phyloP scores from a whole-genome alignment of 2,888 invertebrate genomes.

The Hypena proboscidalis region DNA sequence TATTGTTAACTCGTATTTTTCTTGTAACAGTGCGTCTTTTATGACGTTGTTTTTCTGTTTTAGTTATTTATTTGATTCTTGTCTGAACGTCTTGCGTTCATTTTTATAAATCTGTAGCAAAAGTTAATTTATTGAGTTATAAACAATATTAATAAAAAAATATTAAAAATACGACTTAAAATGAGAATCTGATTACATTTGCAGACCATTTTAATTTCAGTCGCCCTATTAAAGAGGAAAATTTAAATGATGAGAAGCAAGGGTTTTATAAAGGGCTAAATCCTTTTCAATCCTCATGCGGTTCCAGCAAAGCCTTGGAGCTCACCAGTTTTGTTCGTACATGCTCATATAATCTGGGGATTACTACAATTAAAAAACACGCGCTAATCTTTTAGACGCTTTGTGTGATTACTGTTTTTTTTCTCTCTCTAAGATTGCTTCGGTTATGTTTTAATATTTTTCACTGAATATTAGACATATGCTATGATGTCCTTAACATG shows the following conservation, averaged over 20 bases:
- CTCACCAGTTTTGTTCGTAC: constrained; percentile 62
- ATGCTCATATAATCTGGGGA: constrained; percentile 63
- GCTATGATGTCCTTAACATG: too few species aligned
- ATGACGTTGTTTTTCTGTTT: too few species aligned
- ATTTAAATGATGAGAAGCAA: constrained; percentile 45
- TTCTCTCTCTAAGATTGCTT: constrained; percentile 9
- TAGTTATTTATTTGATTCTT: too few species aligned
- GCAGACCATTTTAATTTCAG: constrained; percentile 26
- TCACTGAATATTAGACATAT: too few species aligned
- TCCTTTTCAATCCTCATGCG: constrained; percentile 68
- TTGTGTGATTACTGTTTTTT: constrained; percentile 15
- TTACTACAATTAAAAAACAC: constrained; percentile 57
- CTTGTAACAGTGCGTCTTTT: too few species aligned
- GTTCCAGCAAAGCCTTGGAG: constrained; percentile 66
- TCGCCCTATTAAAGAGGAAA: constrained; percentile 34
- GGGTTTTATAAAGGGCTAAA: constrained; percentile 60
- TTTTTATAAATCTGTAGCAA: too few species aligned
- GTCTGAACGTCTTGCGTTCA: too few species aligned
- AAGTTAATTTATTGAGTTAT: too few species aligned
- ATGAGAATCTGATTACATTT: background rate
- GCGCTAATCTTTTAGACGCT: constrained; percentile 37
- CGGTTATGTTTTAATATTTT: background rate
- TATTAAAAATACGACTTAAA: too few species aligned
- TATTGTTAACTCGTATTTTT: too few species aligned
- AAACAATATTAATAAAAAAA: too few species aligned